Evolutionary conservation across 2,113 vertebrate species (phyloP).

Genomic region (Pogona vitticeps): DNA sequence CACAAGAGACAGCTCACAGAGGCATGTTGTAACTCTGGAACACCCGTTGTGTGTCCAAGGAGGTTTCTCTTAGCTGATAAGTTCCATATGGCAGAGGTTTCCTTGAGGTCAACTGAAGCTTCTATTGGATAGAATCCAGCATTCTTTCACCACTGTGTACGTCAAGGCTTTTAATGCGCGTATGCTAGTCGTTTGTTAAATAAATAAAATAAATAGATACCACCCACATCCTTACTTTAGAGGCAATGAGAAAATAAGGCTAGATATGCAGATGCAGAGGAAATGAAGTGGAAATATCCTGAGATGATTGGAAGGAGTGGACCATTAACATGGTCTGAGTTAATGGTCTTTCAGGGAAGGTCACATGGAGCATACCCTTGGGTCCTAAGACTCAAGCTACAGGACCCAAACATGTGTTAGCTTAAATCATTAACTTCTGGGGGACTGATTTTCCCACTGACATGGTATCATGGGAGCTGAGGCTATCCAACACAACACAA

Average conservation of each 20-base stretch:
- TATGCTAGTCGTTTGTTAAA: neutral
- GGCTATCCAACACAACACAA: too few relatives aligned
- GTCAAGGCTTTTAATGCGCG: neutral
- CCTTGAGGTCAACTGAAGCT: neutral
- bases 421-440: too few relatives aligned
- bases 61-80: constrained; percentile 55
- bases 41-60: constrained; percentile 1
- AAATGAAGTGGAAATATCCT: neutral
- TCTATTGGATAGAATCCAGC: constrained; percentile 15
- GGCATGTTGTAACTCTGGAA: constrained; percentile 35
- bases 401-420: too few relatives aligned
- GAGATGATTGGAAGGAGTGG: neutral
- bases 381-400: too few relatives aligned
- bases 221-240: accelerated
- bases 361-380: too few relatives aligned
- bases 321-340: too few relatives aligned
- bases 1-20: constrained; percentile 41
- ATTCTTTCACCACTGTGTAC: constrained; percentile 4
- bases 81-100: constrained; percentile 17
- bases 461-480: too few relatives aligned
- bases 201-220: too few relatives aligned
- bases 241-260: too few relatives aligned
- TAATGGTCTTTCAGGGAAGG: neutral
- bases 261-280: neutral
- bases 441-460: too few relatives aligned